Evolutionary conservation across 2,888 invertebrate genomes (phyloP).

Genomic region (Amblyjoppa proteus): DNA sequence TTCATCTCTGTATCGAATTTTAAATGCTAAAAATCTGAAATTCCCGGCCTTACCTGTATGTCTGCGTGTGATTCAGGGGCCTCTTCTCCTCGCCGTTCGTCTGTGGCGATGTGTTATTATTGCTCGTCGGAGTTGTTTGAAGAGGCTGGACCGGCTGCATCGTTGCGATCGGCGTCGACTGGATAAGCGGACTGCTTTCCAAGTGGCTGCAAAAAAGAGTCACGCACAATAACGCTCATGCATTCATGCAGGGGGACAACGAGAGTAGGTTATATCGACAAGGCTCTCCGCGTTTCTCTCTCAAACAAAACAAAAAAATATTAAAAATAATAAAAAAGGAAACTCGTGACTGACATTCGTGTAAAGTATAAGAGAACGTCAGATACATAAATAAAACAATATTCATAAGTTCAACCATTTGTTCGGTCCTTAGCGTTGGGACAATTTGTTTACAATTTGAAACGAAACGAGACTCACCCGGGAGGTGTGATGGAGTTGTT

Average conservation of each 20-base stretch:
- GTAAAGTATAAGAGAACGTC: not conserved
- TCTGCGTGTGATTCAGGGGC: constrained; percentile 90
- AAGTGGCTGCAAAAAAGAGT: constrained; percentile 78
- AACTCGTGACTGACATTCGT: not conserved
- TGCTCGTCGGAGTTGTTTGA: constrained; percentile 73
- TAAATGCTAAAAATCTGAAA: constrained; percentile 15
- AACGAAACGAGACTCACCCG: constrained; percentile 76
- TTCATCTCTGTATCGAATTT: not conserved
- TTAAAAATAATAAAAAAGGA: not conserved
- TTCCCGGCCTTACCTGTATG: constrained; percentile 82
- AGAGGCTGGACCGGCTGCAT: constrained; percentile 76
- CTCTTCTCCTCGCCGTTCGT: constrained; percentile 89
- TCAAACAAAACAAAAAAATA: not conserved
- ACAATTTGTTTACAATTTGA: not conserved
- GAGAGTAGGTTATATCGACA: constrained; percentile 30
- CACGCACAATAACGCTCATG: constrained; percentile 75
- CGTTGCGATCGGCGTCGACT: constrained; percentile 73
- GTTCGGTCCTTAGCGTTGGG: not conserved
- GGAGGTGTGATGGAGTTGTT: constrained; percentile 81
- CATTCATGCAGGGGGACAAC: constrained; percentile 65
- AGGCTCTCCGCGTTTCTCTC: constrained; percentile 9
- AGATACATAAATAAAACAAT: not conserved
- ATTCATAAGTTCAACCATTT: constrained; percentile 2
- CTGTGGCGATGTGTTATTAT: constrained; percentile 70
- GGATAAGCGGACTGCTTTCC: constrained; percentile 77